Conservation (phyloP, 92 coral and sea anemone species). For the Palythoa caribaeorum region DNA sequence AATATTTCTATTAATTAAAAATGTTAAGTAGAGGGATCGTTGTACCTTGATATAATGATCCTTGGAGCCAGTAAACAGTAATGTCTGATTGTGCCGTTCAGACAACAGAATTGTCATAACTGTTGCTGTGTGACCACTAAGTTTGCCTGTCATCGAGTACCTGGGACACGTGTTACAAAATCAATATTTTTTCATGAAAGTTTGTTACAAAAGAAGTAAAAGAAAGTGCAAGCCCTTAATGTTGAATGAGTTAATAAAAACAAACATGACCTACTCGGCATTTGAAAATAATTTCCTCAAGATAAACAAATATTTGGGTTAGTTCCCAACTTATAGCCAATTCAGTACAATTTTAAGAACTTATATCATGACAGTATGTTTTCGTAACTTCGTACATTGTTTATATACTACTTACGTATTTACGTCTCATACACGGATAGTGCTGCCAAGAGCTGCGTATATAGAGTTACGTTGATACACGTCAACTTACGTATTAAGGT, state of each 20-base stretch:
- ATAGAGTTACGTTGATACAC: neutral
- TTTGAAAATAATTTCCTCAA: too few species aligned
- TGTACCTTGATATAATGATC: conserved; percentile 97
- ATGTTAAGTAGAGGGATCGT: neutral
- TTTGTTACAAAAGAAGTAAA: too few species aligned
- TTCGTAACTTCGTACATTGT: neutral
- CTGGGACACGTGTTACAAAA: too few species aligned
- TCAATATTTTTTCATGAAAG: too few species aligned
- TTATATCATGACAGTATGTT: neutral
- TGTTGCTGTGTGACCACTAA: conserved; percentile 96
- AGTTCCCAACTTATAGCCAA: too few species aligned
- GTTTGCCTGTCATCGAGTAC: conserved; percentile 85
- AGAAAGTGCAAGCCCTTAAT: too few species aligned
- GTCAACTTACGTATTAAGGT: conserved; percentile 84
- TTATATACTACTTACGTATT: conserved; percentile 86
- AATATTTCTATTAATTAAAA: neutral
- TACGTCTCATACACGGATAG: conserved; percentile 95
- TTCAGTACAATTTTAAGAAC: too few species aligned
- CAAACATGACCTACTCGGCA: too few species aligned
- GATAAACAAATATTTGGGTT: too few species aligned
- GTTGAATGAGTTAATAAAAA: too few species aligned
- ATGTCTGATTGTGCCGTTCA: conserved; percentile 73
- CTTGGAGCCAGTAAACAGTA: conserved; percentile 95
- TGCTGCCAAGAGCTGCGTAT: conserved; percentile 92
- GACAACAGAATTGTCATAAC: conserved; percentile 86